Evolutionary conservation across 2,888 invertebrate species (phyloP), one percentile per base, ranked within the genome.

Genomic region (Hedychridium roseum): DNA sequence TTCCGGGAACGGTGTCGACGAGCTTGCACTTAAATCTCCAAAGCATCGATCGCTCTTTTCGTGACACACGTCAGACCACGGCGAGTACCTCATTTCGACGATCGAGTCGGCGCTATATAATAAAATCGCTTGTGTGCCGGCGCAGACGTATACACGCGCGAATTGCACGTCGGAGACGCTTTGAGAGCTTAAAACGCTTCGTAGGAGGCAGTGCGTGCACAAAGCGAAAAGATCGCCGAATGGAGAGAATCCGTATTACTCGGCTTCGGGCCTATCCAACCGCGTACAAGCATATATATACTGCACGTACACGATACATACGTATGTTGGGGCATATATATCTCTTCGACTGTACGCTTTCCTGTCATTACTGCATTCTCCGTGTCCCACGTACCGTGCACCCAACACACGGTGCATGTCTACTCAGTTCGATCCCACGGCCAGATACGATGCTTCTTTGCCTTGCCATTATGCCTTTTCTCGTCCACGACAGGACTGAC

Each of bases 261-360:
- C 55, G 48, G 40, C 52, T 48, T 55, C 18, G 41, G 41, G 57
- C 49, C 65, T 66, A 66, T 64, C 62, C 66, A 56, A 60, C 50
- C 59, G 61, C 56, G 60, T 7, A 20, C 20, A 14, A 7, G 40
- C 12, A 31, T 30, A 18, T 30, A 30, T 12, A 3, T 31, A 26
- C 12, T n/a, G 36, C 35, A 32, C 42, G 28, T 47, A 21, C 16
- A 27, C 31, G 34, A 37, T 61, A 63, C 61, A 60, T 69, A 62
- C 62, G 57, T 61, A 64, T 62, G 64, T 64, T 63, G 61, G 63
- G 69, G 66, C 68, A 69, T 69, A 70, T 73, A 73, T 68, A 57
- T 67, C 67, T 43, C 42, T 38, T 44, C 34, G 32, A 48, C 40
- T 27, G 44, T 48, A 38, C 43, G 21, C 47, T 54, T 54, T 54